Base-by-base conservation (phyloP, 2,113 vertebrate species). In the Chaetops frenatus region DNA sequence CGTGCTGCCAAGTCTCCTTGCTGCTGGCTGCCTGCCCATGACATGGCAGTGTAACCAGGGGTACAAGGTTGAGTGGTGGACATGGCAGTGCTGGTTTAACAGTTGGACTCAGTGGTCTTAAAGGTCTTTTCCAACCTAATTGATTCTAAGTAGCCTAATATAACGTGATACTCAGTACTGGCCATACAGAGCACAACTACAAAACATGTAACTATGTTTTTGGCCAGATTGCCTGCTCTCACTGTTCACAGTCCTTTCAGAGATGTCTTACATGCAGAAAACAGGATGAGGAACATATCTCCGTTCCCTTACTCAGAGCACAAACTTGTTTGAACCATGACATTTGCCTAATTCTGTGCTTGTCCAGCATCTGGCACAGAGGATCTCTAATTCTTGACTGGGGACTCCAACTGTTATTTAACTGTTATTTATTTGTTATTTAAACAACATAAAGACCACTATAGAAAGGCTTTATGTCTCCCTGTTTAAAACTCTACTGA, bases 1-100 rank as follows among this genome's bases (percentile, higher is more conserved):
- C 2, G 5, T 7, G 8, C 22, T 58, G 16, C n/a, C 0, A 0
- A 81, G 36, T 29, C 15, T 61, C 13, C 23, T n/a, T 54, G n/a
- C 47, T 66, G 38, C 65, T 61, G 56, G 10, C 47, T 80, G 54
- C 31, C 33, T n/a, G 65, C 18, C 18, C 66, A 17, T 1, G 1
- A 25, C 53, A n/a, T 0, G 1, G 7, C 2, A 2, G 20, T 50
- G 33, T 38, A 42, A 42, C 38, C 44, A 78, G 35, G 20, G 27
- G 7, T 38, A 35, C 19, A 7, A 19, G 21, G n/a, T 62, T 69
- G 27, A 40, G 21, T 61, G 35, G 8, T 48, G 27, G 35, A 20
- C 13, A 42, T 76, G 47, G 35, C 12, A 10, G 17, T 67, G 20
- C 78, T 82, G 70, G 20, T 12, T 58, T 81, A 58, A 47, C 28